Evolutionary conservation across 2,888 invertebrate genomes (phyloP), one percentile per base, ranked within the genome.

Genomic region (Phania funesta): DNA sequence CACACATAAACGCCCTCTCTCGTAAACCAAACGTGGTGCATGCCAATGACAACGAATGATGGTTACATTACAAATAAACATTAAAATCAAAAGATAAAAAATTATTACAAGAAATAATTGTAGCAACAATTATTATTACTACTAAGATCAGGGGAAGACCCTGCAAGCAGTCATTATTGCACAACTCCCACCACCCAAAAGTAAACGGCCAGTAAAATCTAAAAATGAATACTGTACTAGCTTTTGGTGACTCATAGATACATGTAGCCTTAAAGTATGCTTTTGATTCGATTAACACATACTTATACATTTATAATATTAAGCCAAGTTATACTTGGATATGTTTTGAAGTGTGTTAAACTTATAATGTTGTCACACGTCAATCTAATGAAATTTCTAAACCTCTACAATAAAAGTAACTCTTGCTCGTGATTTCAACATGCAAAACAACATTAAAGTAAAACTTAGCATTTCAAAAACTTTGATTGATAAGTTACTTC

Each of bases 331-430:
- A 38, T 16, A 50, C 38, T 26, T 46, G 50, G 68, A 20, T 46
- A 32, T 50, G 46, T 29, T 65, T 44, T 60, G 16, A 26, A 84
- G 77, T 83, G 77, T 83, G 80, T 83, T 80, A 83, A 80, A 83
- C 67, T 80, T 67, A 80, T 77, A 82, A 75, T 62, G 71, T 68
- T 74, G 82, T 68, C 82, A 80, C 80, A 80, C 77, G 68, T 84
- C 80, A 83, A 83, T 80, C 65, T 83, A 71, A 78, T 84, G 44
- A 83, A 83, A 76, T 78, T 80, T 73, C 24, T 11, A 50, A 68
- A 58, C 62, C 60, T 56, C 48, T 20, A 26, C 24, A 71, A 29
- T 29, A 67, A 46, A 22, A 9, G 46, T 5, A 68, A 71, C 62
- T 67, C 60, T 62, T 67, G 52, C 29, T 65, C 48, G 68, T 68